Evolutionary conservation across 2,888 invertebrate species (phyloP), one percentile per base, ranked within the genome.

Genomic region (Thereva unica): DNA sequence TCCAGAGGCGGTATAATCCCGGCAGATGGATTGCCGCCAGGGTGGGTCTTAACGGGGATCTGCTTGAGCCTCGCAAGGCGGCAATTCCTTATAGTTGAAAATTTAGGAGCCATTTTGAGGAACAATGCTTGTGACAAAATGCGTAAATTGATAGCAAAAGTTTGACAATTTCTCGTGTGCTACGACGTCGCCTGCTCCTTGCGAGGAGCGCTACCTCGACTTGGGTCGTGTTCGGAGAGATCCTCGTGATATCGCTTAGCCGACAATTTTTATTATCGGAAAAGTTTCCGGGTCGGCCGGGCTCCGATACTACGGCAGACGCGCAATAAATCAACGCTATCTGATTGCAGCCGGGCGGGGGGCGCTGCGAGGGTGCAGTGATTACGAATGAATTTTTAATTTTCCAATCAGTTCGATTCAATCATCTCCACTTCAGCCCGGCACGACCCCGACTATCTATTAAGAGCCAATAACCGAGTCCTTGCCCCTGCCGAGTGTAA

Each of bases 341-440:
- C 47, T 47, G 10, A 8, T 47, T 12, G 12, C n/a, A 5, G 5
- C n/a, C 12, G 5, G 47, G 47, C 8, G 3, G 12, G 4, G 7
- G 9, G 5, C 47, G 23, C 23, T 23, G 23, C 12, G 40, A 10
- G 2, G 56, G n/a, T 37, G 12, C 45, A 44, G 38, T 40, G 50
- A 61, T 41, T 12, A 50, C 61, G 47, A 69, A 72, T 74, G 70
- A 73, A 74, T 72, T 73, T 73, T 74, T 73, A 74, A 74, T 74
- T 73, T 71, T 72, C 66, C 74, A 73, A 74, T 74, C 73, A 72
- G 72, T 72, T 73, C 72, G 23, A 50, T 61, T 61, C 50, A 50
- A 61, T 61, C 40, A 40, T 41, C 7, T 40, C 40, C 50, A 61
- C 37, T 40, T 38, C n/a, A 40, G 53, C 40, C 38, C 38, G 38